phyloP scores from a whole-genome alignment of 2,797 vertebrate species.

The Enteromius unitaeniatus region DNA sequence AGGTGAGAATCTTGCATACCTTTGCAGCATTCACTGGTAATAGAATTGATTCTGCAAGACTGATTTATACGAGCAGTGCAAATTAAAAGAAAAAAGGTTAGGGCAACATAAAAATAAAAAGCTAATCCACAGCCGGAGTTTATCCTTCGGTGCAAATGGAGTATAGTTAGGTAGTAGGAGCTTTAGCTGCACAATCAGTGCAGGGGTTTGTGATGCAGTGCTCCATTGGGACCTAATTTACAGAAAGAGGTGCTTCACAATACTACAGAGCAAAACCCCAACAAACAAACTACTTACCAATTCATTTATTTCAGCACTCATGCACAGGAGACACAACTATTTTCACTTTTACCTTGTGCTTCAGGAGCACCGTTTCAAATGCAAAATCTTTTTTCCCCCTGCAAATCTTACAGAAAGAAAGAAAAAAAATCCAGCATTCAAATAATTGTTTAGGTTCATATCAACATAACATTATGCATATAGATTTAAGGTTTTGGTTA shows the following conservation, averaged over 20 bases:
- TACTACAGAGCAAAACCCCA: slow-evolving; percentile 45
- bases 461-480: background rate
- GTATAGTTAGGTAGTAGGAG: slow-evolving; percentile 30
- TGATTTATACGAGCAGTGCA: background rate
- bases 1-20: slow-evolving; percentile 32
- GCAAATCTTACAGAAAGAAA: slow-evolving; percentile 24
- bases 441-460: slow-evolving; percentile 30
- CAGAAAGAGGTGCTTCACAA: slow-evolving; percentile 51
- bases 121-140: background rate
- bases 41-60: slow-evolving; percentile 18
- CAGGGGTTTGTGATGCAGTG: slow-evolving; percentile 40
- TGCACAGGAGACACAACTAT: slow-evolving; percentile 55
- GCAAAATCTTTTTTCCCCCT: slow-evolving; percentile 16
- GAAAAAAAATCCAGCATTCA: slow-evolving; percentile 17
- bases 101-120: slow-evolving; percentile 8
- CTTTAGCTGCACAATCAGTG: slow-evolving; percentile 39
- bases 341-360: slow-evolving; percentile 55
- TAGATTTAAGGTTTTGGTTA: slow-evolving; percentile 2
- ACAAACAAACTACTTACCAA: slow-evolving; percentile 57
- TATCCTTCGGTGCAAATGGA: slow-evolving; percentile 35
- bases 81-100: slow-evolving; percentile 11
- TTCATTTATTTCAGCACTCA: slow-evolving; percentile 52
- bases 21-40: background rate
- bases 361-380: slow-evolving; percentile 39
- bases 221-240: slow-evolving; percentile 55